These are phyloP conservation scores for Somateria mollissima DNA, from an alignment of 2,797 vertebrate species.

Conservation along the genomic window DNA sequence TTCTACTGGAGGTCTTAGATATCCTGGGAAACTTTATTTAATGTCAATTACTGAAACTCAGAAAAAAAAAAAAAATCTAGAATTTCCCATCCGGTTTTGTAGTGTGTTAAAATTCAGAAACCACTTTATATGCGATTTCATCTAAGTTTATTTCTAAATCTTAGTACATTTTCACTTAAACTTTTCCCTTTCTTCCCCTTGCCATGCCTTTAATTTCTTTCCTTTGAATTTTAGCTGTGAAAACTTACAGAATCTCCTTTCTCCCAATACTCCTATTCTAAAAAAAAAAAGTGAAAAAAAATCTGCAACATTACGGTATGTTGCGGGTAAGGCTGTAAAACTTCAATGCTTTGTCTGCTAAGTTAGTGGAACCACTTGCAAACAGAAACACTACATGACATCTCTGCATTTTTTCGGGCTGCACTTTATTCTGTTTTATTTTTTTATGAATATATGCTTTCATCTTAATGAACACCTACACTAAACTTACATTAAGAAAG, in stretches of 20 bases:
- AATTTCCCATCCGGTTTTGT: neutral
- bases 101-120: neutral
- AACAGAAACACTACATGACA: neutral
- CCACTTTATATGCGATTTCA: neutral
- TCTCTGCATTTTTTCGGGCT: neutral
- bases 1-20: neutral
- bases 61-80: neutral
- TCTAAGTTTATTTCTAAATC: neutral
- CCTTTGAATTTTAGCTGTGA: neutral
- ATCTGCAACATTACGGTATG: rapidly evolving
- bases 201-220: neutral
- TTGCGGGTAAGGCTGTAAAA: neutral
- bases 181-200: neutral
- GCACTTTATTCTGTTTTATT: neutral
- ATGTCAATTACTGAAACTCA: neutral
- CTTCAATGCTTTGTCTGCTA: neutral
- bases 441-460: neutral
- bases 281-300: neutral
- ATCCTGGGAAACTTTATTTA: neutral
- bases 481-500: neutral
- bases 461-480: neutral
- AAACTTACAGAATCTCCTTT: neutral
- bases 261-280: neutral
- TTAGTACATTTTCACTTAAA: neutral
- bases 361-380: neutral